Base-by-base conservation (phyloP, 2,113 vertebrate species). In the Agelaius tricolor region DNA sequence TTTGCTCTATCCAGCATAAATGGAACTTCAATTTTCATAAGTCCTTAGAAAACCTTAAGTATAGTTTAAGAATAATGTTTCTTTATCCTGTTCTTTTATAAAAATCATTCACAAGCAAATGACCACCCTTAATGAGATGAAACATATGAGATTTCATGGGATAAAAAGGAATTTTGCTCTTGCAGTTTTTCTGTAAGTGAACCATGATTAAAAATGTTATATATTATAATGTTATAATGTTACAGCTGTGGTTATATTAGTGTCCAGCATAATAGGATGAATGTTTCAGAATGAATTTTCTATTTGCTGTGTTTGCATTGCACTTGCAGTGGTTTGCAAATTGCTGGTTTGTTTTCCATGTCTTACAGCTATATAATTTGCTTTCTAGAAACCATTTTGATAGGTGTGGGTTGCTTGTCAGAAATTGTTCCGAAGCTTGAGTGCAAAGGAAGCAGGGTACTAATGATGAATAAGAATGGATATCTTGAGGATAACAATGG, bases 311-410 rank as follows among this genome's bases (percentile, higher is more conserved):
- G 52, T 84, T 94, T 87, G 61, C 65, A 68, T 72, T 95, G 89
- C n/a, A 61, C 31, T 72, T 91, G 76, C 86, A 89, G 61, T 75
- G 66, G 57, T 86, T 96, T 88, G 47, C 57, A 95, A 59, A 84
- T 68, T 86, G 19, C 55, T 93, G 30, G 30, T 69, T 89, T 88
- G 63, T 77, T 94, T 93, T 86, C 52, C 44, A 24, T 74, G 79
- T 84, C 87, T 94, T 89, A 72, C 52, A 78, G 54, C 57, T 78
- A 63, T 89, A 49, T 92, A 71, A 91, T 91, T 84, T 94, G 61
- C 80, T 89, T 95, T 96, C 94, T 84, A 90, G 65, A 94, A 93
- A 87, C 52, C 33, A n/a, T 92, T 93, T 75, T 84, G 76, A 17
- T 89, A 87, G 73, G 47, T 89, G 39, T 3, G 7, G 23, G 33